Evolutionary conservation across 2,113 vertebrate species (phyloP), one percentile per base, ranked within the genome.

Genomic region (Cephalopterus ornatus): DNA sequence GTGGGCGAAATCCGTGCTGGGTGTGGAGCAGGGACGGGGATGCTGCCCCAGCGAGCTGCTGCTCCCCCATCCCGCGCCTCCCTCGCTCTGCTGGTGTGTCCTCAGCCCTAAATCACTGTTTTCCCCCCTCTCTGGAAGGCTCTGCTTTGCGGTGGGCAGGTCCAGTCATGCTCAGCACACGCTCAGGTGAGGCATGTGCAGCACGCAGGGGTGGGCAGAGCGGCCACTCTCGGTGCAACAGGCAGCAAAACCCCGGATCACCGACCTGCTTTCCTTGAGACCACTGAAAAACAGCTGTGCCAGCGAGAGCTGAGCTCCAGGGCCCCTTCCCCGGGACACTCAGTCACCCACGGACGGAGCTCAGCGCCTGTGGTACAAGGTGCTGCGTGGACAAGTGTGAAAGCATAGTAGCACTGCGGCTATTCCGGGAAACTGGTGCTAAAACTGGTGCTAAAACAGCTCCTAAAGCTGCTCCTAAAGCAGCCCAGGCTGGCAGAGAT

Each of bases 331-430:
- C 1, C 0, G 20, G 74, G 65, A 74, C 28, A 1, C 46, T 6
- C 63, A 10, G 37, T 35, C 88, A 20, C 42, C 65, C 80, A 1
- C 67, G 52, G 91, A 3, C 76, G 41, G 78, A 73, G 90, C 92
- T 88, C 11, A 5, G 46, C 37, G 76, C 84, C 86, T 1, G 12
- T 2, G 26, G 59, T 82, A 61, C 70, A 39, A 63, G 78, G 75
- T 19, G 61, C 78, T 84, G 95, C 68, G 68, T 88, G 91, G 95
- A 88, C 86, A 41, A 88, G 89, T 89, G 92, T 42, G 95, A 95
- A 92, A 24, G 55, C 11, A 30, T 89, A 96, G 94, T 92, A 92
- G 61, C 91, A 30, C 92, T 6, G 50, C 82, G 49, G 74, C 70
- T 87, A 9, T 33, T 13, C 10, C 2, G 10, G 95, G 89, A 47